Evolutionary conservation across 1,140 invertebrate species (phyloP).

Genomic region (Nebria ingens): DNA sequence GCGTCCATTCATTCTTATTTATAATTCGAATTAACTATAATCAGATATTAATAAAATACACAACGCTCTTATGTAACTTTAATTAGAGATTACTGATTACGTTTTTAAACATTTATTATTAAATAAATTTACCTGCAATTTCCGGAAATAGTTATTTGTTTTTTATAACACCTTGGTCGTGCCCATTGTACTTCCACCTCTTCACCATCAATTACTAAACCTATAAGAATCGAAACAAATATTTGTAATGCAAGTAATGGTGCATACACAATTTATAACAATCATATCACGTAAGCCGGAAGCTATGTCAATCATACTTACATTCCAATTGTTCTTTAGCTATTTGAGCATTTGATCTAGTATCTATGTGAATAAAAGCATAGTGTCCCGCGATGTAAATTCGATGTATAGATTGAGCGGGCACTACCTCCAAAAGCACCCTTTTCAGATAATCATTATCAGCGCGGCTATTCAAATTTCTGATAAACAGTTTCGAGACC

Average conservation of each 20-base stretch:
- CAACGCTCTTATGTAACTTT: no score
- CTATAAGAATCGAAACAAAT: constrained; percentile 7
- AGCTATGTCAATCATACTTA: no score
- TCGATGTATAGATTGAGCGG: constrained; percentile 30
- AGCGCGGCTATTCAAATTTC: constrained; percentile 18
- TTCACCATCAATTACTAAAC: constrained; percentile 13
- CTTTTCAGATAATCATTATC: constrained; percentile 32
- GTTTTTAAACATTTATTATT: not conserved
- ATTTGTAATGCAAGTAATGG: no score
- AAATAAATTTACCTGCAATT: not conserved
- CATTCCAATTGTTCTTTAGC: constrained; percentile 35
- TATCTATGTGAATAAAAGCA: constrained; percentile 40
- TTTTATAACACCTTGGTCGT: constrained; percentile 22
- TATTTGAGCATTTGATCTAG: constrained; percentile 35
- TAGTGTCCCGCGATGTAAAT: constrained; percentile 42
- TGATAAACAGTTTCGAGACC: constrained; percentile 16
- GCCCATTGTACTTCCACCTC: constrained; percentile 22
- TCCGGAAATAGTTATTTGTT: not conserved
- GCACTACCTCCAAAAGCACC: constrained; percentile 28
- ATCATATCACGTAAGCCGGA: no score
- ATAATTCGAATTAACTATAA: no score
- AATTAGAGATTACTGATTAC: no score
- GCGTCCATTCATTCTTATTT: no score
- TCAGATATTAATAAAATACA: no score
- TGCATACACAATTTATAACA: no score